These are phyloP conservation scores for Bostrychus sinensis DNA, from an alignment of 2,113 vertebrate species.

Conservation along the genomic window DNA sequence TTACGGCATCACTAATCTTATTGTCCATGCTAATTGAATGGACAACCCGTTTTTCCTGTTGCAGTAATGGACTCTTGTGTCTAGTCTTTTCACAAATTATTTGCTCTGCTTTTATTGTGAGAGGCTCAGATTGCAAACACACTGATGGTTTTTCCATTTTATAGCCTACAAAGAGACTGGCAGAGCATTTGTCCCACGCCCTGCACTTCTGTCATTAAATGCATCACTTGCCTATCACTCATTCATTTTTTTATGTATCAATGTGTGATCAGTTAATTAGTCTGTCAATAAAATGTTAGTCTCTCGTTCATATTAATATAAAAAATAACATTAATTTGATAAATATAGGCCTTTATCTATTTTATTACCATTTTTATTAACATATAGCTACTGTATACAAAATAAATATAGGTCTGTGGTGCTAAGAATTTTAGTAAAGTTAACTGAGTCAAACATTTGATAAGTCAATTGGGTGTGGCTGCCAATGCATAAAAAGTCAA, in stretches of 20 bases:
- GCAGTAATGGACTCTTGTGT: conserved; percentile 18
- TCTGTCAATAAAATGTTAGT: no score
- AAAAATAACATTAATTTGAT: no score
- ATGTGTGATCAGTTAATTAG: no score
- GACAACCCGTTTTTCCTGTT: conserved; percentile 65
- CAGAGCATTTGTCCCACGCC: neutral
- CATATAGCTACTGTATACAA: no score
- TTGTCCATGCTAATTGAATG: conserved; percentile 32
- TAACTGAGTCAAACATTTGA: neutral
- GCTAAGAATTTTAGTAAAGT: neutral
- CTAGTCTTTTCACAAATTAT: conserved; percentile 35
- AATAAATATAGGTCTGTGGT: neutral
- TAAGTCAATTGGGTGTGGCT: neutral
- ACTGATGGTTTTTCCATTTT: neutral
- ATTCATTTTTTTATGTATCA: neutral
- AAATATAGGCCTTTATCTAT: no score
- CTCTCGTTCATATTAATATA: no score
- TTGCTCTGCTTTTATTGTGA: conserved; percentile 28
- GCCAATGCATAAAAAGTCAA: neutral
- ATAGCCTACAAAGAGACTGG: neutral
- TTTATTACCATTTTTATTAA: no score
- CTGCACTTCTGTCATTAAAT: neutral
- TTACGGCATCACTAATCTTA: conserved; percentile 15
- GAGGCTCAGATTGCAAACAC: conserved; percentile 29
- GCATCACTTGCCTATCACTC: neutral